A percentile compares a stretch with the other conserved stretches of the same genome.
These are phyloP conservation scores for Drosophila aff. DNA, from an alignment of 1,140 invertebrate genomes.

Conservation along the genomic window DNA sequence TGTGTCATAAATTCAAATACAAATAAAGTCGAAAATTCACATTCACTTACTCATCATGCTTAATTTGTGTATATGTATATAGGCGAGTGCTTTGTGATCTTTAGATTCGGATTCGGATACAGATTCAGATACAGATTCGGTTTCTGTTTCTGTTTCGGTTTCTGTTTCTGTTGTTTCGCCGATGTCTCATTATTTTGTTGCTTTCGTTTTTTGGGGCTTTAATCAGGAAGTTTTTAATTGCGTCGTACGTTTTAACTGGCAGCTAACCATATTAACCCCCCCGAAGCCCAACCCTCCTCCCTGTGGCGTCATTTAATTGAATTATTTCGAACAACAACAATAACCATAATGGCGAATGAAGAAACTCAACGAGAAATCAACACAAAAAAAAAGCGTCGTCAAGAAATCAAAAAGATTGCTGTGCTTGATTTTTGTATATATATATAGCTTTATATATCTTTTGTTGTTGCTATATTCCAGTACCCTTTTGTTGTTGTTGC, in stretches of 20 bases:
- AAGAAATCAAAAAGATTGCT: slow-evolving; percentile 74
- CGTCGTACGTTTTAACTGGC: slow-evolving; percentile 72
- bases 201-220: slow-evolving; percentile 67
- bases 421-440: slow-evolving; percentile 34
- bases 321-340: slow-evolving; percentile 79
- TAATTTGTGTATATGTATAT: slow-evolving; percentile 38
- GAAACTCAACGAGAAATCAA: slow-evolving; percentile 32
- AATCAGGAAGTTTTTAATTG: slow-evolving; percentile 83
- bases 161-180: slow-evolving; percentile 7
- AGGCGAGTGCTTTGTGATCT: slow-evolving; percentile 25
- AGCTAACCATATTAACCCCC: slow-evolving; percentile 59
- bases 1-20: slow-evolving; percentile 70
- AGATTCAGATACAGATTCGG: slow-evolving; percentile 27
- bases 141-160: slow-evolving; percentile 5
- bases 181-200: slow-evolving; percentile 47
- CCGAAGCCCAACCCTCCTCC: neutral
- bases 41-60: slow-evolving; percentile 68
- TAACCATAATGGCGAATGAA: slow-evolving; percentile 20
- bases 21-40: slow-evolving; percentile 65
- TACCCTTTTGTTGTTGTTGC: slow-evolving; percentile 49
- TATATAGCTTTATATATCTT: slow-evolving; percentile 11
- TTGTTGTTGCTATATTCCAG: slow-evolving; percentile 29
- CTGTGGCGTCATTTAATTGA: slow-evolving; percentile 79
- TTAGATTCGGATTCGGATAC: slow-evolving; percentile 22
- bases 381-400: slow-evolving; percentile 58